Evolutionary conservation across 2,113 vertebrate species (phyloP).

Genomic region (Papio anubis): DNA sequence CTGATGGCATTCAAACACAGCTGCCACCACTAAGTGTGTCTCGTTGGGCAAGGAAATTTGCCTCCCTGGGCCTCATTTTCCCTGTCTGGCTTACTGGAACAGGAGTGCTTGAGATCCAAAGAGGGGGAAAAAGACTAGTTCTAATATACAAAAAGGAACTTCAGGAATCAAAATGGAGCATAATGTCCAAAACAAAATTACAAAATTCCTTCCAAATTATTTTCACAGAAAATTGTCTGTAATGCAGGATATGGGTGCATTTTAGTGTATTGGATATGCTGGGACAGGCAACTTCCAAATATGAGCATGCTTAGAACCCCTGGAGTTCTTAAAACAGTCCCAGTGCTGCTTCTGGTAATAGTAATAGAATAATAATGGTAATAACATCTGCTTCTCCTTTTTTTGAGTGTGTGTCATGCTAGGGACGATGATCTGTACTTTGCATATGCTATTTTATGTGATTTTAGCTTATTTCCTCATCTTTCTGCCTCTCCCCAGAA

Average conservation of each 20-base stretch:
- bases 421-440: background rate
- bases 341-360: background rate
- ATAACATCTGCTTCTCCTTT: too few relatives aligned
- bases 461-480: background rate
- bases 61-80: background rate
- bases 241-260: background rate
- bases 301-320: background rate
- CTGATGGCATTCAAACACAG: background rate
- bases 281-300: background rate
- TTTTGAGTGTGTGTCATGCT: background rate
- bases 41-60: rapidly evolving
- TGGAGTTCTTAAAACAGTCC: background rate
- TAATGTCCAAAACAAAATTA: background rate
- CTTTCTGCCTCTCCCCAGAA: background rate
- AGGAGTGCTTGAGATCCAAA: background rate
- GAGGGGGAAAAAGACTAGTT: background rate
- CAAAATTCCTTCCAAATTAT: background rate
- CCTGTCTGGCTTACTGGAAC: background rate
- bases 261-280: rapidly evolving
- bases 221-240: background rate
- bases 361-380: background rate
- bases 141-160: background rate
- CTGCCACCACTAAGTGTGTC: rapidly evolving
- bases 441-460: background rate
- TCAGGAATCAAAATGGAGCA: background rate